A percentile compares a stretch with the other conserved stretches of the same genome.
phyloP scores from a whole-genome alignment of 2,888 invertebrate species.

The Candidula unifasciata region DNA sequence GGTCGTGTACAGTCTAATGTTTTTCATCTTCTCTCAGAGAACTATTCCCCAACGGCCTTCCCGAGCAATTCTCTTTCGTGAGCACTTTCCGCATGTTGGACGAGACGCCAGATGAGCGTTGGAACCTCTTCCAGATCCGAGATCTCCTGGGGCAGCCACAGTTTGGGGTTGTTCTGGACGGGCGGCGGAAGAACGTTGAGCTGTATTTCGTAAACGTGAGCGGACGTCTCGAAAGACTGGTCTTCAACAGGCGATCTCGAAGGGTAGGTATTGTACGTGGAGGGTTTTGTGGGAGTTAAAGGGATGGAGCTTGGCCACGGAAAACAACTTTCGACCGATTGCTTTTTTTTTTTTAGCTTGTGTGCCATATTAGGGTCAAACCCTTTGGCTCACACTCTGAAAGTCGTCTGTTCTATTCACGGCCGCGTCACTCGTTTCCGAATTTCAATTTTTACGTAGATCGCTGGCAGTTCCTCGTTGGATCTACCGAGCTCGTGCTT shows the following conservation, averaged over 20 bases:
- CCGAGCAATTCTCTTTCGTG: conserved; percentile 89
- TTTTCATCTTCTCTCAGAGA: conserved; percentile 77
- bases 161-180: conserved; percentile 86
- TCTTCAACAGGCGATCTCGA: conserved; percentile 48
- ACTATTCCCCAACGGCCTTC: conserved; percentile 88
- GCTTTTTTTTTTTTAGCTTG: too few relatives aligned
- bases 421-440: too few relatives aligned
- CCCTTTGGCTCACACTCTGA: too few relatives aligned
- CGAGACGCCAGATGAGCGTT: conserved; percentile 82
- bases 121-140: conserved; percentile 87
- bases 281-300: background rate
- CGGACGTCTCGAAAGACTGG: conserved; percentile 50
- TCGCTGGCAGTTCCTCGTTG: too few relatives aligned
- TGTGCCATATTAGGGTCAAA: too few relatives aligned
- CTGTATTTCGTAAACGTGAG: conserved; percentile 77
- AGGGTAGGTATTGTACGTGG: background rate
- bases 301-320: too few relatives aligned
- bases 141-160: conserved; percentile 84
- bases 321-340: too few relatives aligned
- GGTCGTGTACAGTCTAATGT: background rate
- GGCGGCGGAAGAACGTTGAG: conserved; percentile 83
- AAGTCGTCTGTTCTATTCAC: too few relatives aligned
- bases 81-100: conserved; percentile 86
- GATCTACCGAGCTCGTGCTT: too few relatives aligned
- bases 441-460: too few relatives aligned